A percentile compares a stretch with the other conserved stretches of the same genome.
Conservation (phyloP, 2,797 vertebrate genomes). For the Malacoctenus gilli region DNA sequence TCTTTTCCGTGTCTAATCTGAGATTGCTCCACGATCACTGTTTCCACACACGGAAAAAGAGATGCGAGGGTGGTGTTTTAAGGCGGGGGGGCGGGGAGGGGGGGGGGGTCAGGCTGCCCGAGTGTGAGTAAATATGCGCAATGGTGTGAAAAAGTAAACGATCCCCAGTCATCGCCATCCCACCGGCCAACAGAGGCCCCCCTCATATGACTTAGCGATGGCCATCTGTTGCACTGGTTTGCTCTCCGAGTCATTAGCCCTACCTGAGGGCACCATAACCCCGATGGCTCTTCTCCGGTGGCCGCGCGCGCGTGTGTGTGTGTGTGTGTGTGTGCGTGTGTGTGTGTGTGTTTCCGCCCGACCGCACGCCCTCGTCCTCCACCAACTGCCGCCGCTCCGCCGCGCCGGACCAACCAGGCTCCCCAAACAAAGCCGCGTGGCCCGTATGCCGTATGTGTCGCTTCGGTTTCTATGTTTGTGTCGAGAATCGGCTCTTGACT, state of each 20-base stretch:
- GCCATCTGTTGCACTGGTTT: conserved; percentile 69
- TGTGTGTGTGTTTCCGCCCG: conserved; percentile 42
- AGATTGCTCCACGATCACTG: neutral
- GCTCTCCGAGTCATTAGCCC: conserved; percentile 66
- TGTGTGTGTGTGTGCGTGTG: conserved; percentile 18
- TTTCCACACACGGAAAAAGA: conserved; percentile 28
- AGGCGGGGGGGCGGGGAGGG: conserved; percentile 9
- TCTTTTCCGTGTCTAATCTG: neutral
- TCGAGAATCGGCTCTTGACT: too few relatives aligned
- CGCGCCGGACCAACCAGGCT: conserved; percentile 40
- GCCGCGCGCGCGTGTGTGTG: conserved; percentile 14
- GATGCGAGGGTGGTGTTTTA: too few relatives aligned
- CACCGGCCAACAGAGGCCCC: conserved; percentile 27
- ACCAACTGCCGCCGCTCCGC: too few relatives aligned
- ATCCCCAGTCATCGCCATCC: conserved; percentile 33
- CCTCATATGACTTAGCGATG: conserved; percentile 58
- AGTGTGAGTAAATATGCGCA: conserved; percentile 62
- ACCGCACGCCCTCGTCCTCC: too few relatives aligned
- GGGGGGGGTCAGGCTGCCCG: conserved; percentile 24
- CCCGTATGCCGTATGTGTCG: conserved; percentile 2
- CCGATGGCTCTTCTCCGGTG: conserved; percentile 37
- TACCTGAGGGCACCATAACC: conserved; percentile 67
- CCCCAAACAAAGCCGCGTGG: conserved; percentile 70
- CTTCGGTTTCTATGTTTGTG: too few relatives aligned
- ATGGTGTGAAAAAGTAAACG: conserved; percentile 69